Percentiles rank a stretch among this genome's conserved stretches.
phyloP scores from a whole-genome alignment of 2,888 invertebrate genomes.

The Plutella xylostella region DNA sequence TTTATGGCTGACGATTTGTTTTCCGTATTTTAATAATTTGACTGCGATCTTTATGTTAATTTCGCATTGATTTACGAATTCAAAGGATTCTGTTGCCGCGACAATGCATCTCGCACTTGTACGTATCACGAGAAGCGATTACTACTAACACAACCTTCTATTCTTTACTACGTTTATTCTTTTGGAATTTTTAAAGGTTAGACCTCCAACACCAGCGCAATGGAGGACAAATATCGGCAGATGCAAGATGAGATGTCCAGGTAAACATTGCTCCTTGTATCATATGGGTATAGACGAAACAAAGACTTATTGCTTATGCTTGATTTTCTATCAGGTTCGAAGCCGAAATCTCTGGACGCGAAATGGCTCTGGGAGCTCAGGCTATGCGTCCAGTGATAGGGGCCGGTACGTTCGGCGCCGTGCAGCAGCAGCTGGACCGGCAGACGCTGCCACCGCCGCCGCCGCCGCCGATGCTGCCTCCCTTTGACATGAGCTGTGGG shows the following conservation, averaged over 20 bases:
- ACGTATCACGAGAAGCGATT: slow-evolving; percentile 36
- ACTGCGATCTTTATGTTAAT: no score
- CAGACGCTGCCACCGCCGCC: slow-evolving; percentile 47
- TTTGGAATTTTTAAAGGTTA: slow-evolving; percentile 64
- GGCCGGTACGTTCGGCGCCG: slow-evolving; percentile 77
- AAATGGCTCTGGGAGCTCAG: slow-evolving; percentile 22
- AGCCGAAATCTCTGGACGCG: slow-evolving; percentile 83
- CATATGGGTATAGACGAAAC: background rate
- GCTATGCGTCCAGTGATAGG: slow-evolving; percentile 76
- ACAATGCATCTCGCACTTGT: slow-evolving; percentile 22
- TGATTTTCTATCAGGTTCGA: slow-evolving; percentile 74
- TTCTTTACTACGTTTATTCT: slow-evolving; percentile 38
- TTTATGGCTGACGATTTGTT: no score
- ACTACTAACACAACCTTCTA: slow-evolving; percentile 27
- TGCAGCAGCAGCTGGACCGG: slow-evolving; percentile 75
- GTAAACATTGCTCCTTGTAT: slow-evolving; percentile 43
- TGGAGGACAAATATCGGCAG: slow-evolving; percentile 75
- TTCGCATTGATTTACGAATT: no score
- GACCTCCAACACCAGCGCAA: slow-evolving; percentile 34
- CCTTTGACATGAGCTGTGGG: slow-evolving; percentile 25
- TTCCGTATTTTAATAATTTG: no score
- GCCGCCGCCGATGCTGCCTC: slow-evolving; percentile 42
- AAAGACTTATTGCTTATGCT: background rate
- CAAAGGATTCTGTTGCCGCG: background rate
- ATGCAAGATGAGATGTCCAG: slow-evolving; percentile 95